phyloP scores from a whole-genome alignment of 1,140 invertebrate genomes.

The Meloidogyne hapla region DNA sequence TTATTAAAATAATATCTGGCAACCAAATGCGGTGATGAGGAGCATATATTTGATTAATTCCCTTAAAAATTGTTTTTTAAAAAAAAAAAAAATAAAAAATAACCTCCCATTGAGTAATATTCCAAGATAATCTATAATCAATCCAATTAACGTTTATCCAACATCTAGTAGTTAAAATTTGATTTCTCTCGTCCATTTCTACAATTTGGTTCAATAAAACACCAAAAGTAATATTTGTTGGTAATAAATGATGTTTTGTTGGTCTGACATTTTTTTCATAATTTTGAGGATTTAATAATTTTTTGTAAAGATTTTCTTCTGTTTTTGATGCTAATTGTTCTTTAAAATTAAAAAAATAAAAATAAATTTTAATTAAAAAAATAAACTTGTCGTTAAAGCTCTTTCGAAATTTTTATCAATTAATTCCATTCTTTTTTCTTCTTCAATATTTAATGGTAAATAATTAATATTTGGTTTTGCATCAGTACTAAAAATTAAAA shows the following conservation, averaged over 20 bases:
- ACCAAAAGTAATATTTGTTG: constrained; percentile 63
- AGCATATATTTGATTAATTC: constrained; percentile 60
- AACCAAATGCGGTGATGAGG: constrained; percentile 56
- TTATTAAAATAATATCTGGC: constrained; percentile 60
- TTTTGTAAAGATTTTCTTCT: constrained; percentile 57
- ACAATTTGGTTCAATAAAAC: constrained; percentile 63
- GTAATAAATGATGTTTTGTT: constrained; percentile 52
- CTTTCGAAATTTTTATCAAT: constrained; percentile 17
- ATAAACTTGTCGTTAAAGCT: neutral
- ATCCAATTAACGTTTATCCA: constrained; percentile 61
- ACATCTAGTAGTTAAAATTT: constrained; percentile 59
- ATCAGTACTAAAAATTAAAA: too few species aligned
- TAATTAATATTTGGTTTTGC: too few species aligned
- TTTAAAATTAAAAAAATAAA: constrained; percentile 32
- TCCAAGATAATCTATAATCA: constrained; percentile 56
- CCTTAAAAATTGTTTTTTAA: constrained; percentile 1
- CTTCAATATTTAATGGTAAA: neutral
- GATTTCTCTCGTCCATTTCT: constrained; percentile 63
- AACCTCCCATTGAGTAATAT: constrained; percentile 52
- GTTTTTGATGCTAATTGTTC: constrained; percentile 50
- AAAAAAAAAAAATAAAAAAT: too few species aligned
- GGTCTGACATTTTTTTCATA: constrained; percentile 60
- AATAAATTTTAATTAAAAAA: neutral
- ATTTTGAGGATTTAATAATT: constrained; percentile 46
- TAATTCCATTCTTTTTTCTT: neutral